phyloP scores from a whole-genome alignment of 1,140 invertebrate genomes.

The Drosophila takahashii region DNA sequence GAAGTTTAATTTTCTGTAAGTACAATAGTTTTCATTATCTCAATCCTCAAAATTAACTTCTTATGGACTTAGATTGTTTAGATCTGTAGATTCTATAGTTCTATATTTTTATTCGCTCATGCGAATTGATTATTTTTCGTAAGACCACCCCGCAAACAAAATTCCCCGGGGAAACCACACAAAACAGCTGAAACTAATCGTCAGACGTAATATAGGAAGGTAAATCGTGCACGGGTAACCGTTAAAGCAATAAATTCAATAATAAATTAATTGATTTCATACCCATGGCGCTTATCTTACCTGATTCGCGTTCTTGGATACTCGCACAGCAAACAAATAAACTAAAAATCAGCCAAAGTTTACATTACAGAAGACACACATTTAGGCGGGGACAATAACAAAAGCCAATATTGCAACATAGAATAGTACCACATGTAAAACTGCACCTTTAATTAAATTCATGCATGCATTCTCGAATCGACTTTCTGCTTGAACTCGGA shows the following conservation, averaged over 20 bases:
- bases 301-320: constrained; percentile 21
- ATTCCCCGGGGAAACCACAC: neutral
- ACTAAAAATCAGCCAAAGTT: constrained; percentile 14
- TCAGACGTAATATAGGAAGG: neutral
- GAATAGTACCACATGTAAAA: constrained; percentile 21
- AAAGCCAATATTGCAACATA: constrained; percentile 33
- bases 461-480: constrained; percentile 35
- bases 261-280: constrained; percentile 20
- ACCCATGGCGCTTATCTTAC: constrained; percentile 40
- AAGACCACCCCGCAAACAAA: constrained; percentile 8
- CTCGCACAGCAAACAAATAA: constrained; percentile 9
- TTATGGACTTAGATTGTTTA: too few relatives aligned
- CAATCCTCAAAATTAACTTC: too few relatives aligned
- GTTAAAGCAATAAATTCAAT: constrained; percentile 2
- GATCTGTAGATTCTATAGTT: constrained; percentile 20
- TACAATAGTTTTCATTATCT: too few relatives aligned
- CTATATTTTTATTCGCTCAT: neutral
- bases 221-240: neutral
- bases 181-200: constrained; percentile 21
- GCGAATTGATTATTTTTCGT: neutral
- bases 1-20: too few relatives aligned
- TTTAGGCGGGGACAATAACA: constrained; percentile 31
- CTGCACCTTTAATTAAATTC: constrained; percentile 20
- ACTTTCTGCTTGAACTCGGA: neutral
- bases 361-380: constrained; percentile 24